A percentile compares a stretch with the other conserved stretches of the same genome.
These are phyloP conservation scores for Mustela lutreola DNA, from an alignment of 2,113 vertebrate genomes.

Conservation along the genomic window DNA sequence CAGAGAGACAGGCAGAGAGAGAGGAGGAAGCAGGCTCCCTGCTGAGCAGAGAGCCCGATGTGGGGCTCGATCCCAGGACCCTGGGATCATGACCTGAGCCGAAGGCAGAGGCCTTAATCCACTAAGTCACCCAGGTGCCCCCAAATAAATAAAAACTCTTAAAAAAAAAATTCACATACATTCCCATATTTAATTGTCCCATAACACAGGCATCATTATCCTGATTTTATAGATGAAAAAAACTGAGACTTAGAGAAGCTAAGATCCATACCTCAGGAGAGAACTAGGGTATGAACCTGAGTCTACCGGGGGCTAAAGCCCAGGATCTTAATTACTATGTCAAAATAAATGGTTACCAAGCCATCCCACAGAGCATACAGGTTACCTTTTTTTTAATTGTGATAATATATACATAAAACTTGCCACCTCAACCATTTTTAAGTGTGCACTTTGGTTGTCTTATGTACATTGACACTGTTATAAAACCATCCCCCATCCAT, in stretches of 20 bases:
- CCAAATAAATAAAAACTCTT: no score
- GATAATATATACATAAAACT: not conserved
- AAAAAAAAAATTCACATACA: not conserved
- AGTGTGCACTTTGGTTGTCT: not conserved
- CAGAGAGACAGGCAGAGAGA: no score
- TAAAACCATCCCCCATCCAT: not conserved
- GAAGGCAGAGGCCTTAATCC: no score
- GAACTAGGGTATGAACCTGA: not conserved
- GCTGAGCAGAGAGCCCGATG: no score
- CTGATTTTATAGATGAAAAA: constrained; percentile 15
- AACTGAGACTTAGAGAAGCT: not conserved
- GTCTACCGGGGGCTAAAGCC: not conserved
- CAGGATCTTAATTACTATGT: not conserved
- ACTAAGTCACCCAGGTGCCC: no score
- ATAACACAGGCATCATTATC: not conserved
- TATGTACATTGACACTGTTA: not conserved
- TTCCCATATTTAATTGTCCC: not conserved
- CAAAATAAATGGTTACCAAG: not conserved
- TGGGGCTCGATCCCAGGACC: no score
- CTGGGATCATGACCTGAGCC: no score
- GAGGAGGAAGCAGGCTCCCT: no score
- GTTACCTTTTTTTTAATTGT: not conserved
- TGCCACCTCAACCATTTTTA: not conserved
- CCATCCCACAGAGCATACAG: not conserved
- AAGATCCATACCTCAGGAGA: not conserved